These are phyloP conservation scores for Cherax destructor DNA, from an alignment of 1,140 invertebrate genomes.

Conservation along the genomic window DNA sequence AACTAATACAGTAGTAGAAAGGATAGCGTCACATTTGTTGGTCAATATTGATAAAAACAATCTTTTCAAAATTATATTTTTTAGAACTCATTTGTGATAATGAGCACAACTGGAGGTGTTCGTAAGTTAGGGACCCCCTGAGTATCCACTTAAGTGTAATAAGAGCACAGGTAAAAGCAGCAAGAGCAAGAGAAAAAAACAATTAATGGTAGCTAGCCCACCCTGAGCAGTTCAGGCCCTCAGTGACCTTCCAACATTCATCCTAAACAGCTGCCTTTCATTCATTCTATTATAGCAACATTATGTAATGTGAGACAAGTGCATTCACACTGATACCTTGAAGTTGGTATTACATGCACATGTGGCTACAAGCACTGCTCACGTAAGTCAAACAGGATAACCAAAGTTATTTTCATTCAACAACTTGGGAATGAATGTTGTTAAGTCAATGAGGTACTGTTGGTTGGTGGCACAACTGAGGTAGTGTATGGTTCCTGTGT, in stretches of 20 bases:
- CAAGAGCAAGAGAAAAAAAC: conserved; percentile 32
- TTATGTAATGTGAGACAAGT: neutral
- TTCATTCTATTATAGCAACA: neutral
- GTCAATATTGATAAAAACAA: too few species aligned
- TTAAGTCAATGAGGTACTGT: conserved; percentile 51
- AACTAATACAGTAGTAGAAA: too few species aligned
- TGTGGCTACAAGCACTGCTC: neutral
- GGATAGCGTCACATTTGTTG: too few species aligned
- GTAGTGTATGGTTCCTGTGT: conserved; percentile 69
- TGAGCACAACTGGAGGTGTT: too few species aligned
- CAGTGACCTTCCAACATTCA: conserved; percentile 26
- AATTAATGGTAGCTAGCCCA: conserved; percentile 38
- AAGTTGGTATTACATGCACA: neutral
- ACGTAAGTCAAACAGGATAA: neutral
- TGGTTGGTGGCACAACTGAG: conserved; percentile 69
- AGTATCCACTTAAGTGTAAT: conserved; percentile 43
- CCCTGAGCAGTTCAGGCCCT: conserved; percentile 60
- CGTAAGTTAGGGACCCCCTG: neutral
- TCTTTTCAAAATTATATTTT: too few species aligned
- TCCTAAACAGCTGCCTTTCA: conserved; percentile 43
- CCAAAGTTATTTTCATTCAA: neutral
- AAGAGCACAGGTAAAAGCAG: conserved; percentile 45
- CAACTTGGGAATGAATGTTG: conserved; percentile 4
- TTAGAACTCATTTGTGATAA: too few species aligned
- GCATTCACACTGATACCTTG: neutral